phyloP scores from a whole-genome alignment of 2,797 vertebrate species.

The Antrozous pallidus region DNA sequence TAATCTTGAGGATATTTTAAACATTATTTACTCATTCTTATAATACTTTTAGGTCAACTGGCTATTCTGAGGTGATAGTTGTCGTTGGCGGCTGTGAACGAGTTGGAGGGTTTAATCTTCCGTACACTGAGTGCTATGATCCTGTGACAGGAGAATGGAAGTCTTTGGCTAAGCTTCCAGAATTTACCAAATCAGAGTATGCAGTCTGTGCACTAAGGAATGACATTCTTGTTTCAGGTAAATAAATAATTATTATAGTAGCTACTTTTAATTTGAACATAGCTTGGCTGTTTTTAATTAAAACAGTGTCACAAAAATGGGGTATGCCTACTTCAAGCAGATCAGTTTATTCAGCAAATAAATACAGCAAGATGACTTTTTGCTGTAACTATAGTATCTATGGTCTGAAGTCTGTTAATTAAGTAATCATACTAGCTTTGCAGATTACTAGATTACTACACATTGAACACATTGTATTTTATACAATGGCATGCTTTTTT shows the following conservation, averaged over 20 bases:
- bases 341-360: conserved; percentile 79
- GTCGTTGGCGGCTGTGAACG: conserved; percentile 98
- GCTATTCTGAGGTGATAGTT: conserved; percentile 98
- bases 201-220: conserved; percentile 97
- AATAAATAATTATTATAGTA: conserved; percentile 62
- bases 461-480: neutral
- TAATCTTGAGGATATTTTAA: neutral
- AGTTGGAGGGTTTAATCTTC: conserved; percentile 97
- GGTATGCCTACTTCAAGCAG: neutral
- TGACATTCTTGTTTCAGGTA: conserved; percentile 98
- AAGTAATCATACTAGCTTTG: neutral
- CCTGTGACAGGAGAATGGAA: conserved; percentile 98
- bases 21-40: conserved; percentile 30
- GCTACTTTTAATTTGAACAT: conserved; percentile 32
- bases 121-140: conserved; percentile 98
- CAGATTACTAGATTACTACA: neutral
- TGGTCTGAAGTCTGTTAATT: conserved; percentile 26
- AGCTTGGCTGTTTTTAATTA: conserved; percentile 57
- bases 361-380: conserved; percentile 21
- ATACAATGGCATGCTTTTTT: neutral
- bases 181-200: conserved; percentile 99
- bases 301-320: neutral
- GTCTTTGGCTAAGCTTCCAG: conserved; percentile 96
- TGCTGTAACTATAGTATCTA: neutral
- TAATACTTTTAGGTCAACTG: conserved; percentile 90